Conservation (phyloP, 2,113 vertebrate species). For the Perca fluviatilis region DNA sequence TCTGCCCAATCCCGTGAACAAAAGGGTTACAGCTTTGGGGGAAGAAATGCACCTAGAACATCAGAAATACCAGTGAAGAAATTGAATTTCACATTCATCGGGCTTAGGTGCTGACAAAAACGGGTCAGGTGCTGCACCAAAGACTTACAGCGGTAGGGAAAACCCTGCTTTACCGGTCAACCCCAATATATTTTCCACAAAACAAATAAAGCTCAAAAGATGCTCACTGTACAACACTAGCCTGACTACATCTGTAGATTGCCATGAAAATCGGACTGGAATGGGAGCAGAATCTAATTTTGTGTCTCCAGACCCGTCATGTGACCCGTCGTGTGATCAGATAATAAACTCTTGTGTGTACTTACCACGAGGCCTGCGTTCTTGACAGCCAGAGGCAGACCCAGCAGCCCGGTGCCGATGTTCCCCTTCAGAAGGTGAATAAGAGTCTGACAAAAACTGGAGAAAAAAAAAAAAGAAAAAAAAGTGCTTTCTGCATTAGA, state of each 20-base stretch:
- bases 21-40: not conserved
- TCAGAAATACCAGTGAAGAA: not conserved
- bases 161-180: not conserved
- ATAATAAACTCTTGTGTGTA: not conserved
- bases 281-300: constrained; percentile 14
- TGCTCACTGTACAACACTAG: not conserved
- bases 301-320: not conserved
- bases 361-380: constrained; percentile 97
- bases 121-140: too few relatives aligned
- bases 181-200: not conserved
- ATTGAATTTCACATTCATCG: not conserved
- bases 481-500: not conserved
- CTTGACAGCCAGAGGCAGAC: constrained; percentile 94
- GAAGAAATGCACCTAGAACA: not conserved
- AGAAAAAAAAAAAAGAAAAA: not conserved
- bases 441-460: constrained; percentile 93
- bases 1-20: not conserved
- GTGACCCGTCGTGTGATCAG: not conserved
- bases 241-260: not conserved
- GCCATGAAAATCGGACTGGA: not conserved
- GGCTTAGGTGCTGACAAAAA: too few relatives aligned
- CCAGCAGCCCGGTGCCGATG: constrained; percentile 94
- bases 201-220: not conserved
- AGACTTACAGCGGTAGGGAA: too few relatives aligned
- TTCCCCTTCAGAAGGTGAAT: constrained; percentile 97